Conservation (phyloP, 2,888 invertebrate species). For the Eupithecia centaureata region DNA sequence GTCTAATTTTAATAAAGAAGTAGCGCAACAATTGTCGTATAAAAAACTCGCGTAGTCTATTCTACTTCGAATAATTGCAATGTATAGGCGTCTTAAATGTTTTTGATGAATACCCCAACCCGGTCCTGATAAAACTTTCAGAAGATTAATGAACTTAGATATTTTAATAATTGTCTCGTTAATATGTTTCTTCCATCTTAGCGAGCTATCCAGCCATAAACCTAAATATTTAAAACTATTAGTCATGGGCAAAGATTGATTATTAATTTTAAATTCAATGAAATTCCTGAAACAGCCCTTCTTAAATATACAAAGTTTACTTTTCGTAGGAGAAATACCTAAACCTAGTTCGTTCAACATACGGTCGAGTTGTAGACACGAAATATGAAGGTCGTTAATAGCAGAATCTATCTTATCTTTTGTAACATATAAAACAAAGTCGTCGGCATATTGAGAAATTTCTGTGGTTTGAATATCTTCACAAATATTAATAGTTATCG, state of each 20-base stretch:
- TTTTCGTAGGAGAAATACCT: constrained; percentile 2
- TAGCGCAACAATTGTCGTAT: no score
- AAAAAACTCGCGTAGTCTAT: no score
- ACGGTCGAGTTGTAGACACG: neutral
- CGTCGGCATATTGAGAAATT: constrained; percentile 45
- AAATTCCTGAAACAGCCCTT: neutral
- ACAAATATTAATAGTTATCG: constrained; percentile 39
- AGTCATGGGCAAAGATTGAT: neutral
- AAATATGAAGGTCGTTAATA: neutral
- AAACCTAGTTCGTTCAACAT: neutral
- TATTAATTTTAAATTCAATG: no score
- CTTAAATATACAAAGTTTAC: constrained; percentile 15
- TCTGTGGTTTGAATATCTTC: constrained; percentile 20
- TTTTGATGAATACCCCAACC: constrained; percentile 16
- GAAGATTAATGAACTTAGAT: constrained; percentile 16
- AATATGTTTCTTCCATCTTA: constrained; percentile 15
- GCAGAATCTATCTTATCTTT: neutral
- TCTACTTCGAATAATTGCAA: neutral
- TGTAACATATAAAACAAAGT: neutral
- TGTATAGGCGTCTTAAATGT: neutral
- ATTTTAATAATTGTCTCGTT: constrained; percentile 1
- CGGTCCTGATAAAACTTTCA: constrained; percentile 22
- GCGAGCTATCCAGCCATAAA: constrained; percentile 10
- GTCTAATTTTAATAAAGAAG: no score
- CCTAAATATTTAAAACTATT: neutral